Evolutionary conservation across 1,140 invertebrate genomes (phyloP).

Genomic region (Saccostrea glomerata): DNA sequence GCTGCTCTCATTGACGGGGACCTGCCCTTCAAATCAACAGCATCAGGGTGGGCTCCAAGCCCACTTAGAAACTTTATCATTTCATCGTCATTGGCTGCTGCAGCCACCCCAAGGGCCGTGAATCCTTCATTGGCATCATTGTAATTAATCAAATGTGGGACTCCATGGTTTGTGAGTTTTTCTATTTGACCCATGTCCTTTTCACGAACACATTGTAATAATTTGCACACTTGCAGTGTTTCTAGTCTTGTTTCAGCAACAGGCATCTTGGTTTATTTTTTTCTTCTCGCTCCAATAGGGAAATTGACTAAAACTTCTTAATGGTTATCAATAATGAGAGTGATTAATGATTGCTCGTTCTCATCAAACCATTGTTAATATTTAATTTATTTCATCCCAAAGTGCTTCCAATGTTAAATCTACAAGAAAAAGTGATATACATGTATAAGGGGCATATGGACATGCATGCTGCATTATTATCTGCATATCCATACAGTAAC

Average conservation of each 20-base stretch:
- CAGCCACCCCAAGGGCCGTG: conserved; percentile 76
- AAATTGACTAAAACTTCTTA: neutral
- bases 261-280: conserved; percentile 69
- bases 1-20: conserved; percentile 78
- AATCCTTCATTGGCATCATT: conserved; percentile 77
- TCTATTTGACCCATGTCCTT: conserved; percentile 75
- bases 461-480: too few species aligned
- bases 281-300: neutral
- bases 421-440: neutral
- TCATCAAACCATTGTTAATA: conserved; percentile 10
- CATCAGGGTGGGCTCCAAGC: conserved; percentile 79
- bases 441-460: too few species aligned
- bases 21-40: conserved; percentile 77
- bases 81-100: conserved; percentile 75
- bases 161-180: conserved; percentile 76
- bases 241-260: conserved; percentile 74
- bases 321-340: conserved; percentile 3
- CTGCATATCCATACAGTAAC: too few species aligned
- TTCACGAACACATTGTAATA: conserved; percentile 77
- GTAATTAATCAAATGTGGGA: conserved; percentile 78
- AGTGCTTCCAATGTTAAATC: neutral
- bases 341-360: neutral
- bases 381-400: neutral
- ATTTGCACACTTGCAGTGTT: conserved; percentile 78
- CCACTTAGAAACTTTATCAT: conserved; percentile 77